Evolutionary conservation across 1,140 invertebrate species (phyloP).

Genomic region (Zophobas atratus): DNA sequence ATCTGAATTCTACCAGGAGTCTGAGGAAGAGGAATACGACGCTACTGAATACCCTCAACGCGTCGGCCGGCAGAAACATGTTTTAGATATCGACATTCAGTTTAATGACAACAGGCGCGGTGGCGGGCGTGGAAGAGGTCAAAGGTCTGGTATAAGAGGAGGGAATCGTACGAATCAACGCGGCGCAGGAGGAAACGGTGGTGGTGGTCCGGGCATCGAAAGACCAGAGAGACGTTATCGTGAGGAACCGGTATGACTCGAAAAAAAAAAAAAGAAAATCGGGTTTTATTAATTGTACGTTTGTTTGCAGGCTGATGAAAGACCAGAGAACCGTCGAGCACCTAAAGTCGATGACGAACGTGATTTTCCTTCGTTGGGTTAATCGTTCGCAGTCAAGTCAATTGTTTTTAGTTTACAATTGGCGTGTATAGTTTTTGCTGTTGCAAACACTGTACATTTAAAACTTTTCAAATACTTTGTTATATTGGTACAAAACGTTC

Average conservation of each 20-base stretch:
- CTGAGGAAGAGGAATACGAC: conserved; percentile 81
- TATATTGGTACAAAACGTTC: conserved; percentile 59
- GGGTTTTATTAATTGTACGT: conserved; percentile 27
- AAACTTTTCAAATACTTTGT: conserved; percentile 58
- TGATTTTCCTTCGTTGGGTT: conserved; percentile 93
- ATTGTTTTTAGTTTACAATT: conserved; percentile 37
- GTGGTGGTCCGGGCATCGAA: conserved; percentile 57
- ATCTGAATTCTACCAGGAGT: conserved; percentile 57
- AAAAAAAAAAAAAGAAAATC: conserved; percentile 50
- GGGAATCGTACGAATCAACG: conserved; percentile 55
- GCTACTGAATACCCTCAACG: conserved; percentile 88
- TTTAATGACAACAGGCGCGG: conserved; percentile 87
- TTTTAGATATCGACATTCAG: conserved; percentile 91
- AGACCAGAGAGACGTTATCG: conserved; percentile 62
- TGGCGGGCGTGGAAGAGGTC: conserved; percentile 74
- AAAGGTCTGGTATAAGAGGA: conserved; percentile 62
- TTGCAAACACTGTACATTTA: conserved; percentile 54
- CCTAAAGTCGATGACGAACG: conserved; percentile 96
- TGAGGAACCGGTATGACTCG: conserved; percentile 62
- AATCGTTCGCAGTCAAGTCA: conserved; percentile 65
- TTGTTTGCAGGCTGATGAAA: conserved; percentile 59
- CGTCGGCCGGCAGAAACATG: conserved; percentile 88
- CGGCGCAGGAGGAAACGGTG: conserved; percentile 60
- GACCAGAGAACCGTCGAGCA: conserved; percentile 74
- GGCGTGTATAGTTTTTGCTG: conserved; percentile 37